Evolutionary conservation across 2,888 invertebrate genomes (phyloP).

Genomic region (Trisateles emortualis): DNA sequence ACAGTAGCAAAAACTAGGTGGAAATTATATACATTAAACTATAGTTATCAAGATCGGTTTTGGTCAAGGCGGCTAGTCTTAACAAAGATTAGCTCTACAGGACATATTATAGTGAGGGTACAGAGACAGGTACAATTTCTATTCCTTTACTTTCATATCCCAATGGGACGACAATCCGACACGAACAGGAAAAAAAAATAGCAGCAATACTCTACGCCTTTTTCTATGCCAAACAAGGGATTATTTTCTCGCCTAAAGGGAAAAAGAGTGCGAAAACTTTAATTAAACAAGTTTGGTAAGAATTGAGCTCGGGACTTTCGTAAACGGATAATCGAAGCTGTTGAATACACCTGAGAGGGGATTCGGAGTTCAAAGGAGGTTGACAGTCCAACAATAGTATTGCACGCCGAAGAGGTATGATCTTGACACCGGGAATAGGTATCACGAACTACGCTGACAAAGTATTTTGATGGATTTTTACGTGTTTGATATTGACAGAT

Average conservation of each 20-base stretch:
- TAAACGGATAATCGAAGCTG: conserved; percentile 84
- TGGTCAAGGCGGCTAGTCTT: too few species aligned
- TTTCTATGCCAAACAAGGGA: conserved; percentile 71
- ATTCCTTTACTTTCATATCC: too few species aligned
- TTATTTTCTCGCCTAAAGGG: conserved; percentile 83
- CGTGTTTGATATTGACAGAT: conserved; percentile 31
- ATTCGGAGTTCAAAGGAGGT: conserved; percentile 55
- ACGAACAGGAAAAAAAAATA: neutral
- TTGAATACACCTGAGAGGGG: conserved; percentile 79
- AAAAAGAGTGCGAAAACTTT: conserved; percentile 86
- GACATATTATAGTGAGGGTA: too few species aligned
- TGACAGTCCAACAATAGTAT: conserved; percentile 59
- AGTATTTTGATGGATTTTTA: conserved; percentile 39
- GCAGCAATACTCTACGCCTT: conserved; percentile 44
- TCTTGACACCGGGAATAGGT: conserved; percentile 41
- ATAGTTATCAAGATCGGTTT: too few species aligned
- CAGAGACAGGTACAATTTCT: too few species aligned
- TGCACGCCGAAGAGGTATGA: conserved; percentile 32
- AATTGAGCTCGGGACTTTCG: conserved; percentile 82
- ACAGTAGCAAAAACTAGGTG: too few species aligned
- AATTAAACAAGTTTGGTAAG: conserved; percentile 86
- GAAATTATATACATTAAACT: too few species aligned
- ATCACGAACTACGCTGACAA: conserved; percentile 22
- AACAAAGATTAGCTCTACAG: too few species aligned
- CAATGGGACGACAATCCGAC: too few species aligned